Evolutionary conservation across 2,888 invertebrate species (phyloP).

Genomic region (Drosophila robusta): DNA sequence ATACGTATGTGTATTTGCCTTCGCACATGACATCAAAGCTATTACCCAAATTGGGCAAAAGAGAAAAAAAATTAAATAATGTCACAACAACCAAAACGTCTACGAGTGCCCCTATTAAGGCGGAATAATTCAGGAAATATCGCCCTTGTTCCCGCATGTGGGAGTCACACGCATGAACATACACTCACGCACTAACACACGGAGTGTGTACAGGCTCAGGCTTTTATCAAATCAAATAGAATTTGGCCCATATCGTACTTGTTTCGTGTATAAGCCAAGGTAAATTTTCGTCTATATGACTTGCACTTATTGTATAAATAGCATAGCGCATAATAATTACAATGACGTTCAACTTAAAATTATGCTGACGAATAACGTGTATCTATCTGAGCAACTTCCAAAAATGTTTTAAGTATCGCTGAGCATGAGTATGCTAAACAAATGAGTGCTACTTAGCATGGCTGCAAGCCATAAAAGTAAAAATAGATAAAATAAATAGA

Average conservation of each 20-base stretch:
- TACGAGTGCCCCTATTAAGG: constrained; percentile 16
- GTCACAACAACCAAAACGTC: neutral
- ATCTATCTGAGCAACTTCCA: neutral
- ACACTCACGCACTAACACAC: neutral
- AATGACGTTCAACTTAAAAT: constrained; percentile 4
- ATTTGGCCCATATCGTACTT: constrained; percentile 4
- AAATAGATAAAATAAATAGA: too few species aligned
- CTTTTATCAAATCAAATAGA: constrained; percentile 30
- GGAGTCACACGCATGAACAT: neutral
- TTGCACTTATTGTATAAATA: constrained; percentile 9
- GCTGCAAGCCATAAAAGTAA: too few species aligned
- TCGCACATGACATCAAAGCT: constrained; percentile 21
- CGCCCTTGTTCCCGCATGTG: neutral
- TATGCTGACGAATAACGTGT: constrained; percentile 6
- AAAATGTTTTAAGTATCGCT: too few species aligned
- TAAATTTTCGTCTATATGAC: constrained; percentile 3
- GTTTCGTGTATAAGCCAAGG: neutral
- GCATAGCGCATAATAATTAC: constrained; percentile 6
- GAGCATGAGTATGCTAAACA: neutral
- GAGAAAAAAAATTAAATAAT: constrained; percentile 13
- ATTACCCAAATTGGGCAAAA: constrained; percentile 14
- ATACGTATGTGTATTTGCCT: constrained; percentile 7
- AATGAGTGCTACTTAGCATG: neutral
- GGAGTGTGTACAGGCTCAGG: neutral
- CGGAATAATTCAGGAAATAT: constrained; percentile 17